A percentile compares a stretch with the other conserved stretches of the same genome.
Conservation (phyloP, 2,113 vertebrate species). For the Anoura caudifer region DNA sequence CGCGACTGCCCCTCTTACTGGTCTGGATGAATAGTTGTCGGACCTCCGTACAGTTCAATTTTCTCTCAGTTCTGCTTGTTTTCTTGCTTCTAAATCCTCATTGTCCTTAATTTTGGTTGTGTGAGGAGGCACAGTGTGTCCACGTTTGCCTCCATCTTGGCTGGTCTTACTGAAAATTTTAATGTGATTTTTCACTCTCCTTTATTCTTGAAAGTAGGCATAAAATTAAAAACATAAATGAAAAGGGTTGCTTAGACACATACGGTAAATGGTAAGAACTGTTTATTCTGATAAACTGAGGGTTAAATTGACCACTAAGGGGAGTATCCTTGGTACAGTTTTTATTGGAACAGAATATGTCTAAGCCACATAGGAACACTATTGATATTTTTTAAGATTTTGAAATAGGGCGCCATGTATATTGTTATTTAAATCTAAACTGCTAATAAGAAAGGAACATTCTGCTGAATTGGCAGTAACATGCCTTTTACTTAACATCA, state of each 20-base stretch:
- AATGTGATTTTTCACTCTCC: neutral
- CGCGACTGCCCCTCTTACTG: no score
- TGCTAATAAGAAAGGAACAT: neutral
- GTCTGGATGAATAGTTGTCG: no score
- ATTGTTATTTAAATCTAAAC: neutral
- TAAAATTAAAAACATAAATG: neutral
- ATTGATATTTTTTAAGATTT: neutral
- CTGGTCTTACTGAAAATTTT: neutral
- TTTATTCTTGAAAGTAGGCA: neutral
- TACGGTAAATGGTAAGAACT: neutral
- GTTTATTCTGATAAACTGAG: neutral
- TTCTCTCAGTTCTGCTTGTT: no score
- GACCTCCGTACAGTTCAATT: no score
- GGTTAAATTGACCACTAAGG: neutral
- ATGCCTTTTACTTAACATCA: neutral
- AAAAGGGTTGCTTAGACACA: neutral
- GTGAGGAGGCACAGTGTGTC: no score
- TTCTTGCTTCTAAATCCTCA: no score
- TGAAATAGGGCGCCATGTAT: neutral
- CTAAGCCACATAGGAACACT: neutral
- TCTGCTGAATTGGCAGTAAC: neutral
- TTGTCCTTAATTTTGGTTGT: no score
- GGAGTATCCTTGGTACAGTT: neutral
- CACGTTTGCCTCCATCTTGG: no score
- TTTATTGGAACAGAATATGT: neutral